phyloP scores from a whole-genome alignment of 2,888 invertebrate genomes.

The Ophion obscuratus region DNA sequence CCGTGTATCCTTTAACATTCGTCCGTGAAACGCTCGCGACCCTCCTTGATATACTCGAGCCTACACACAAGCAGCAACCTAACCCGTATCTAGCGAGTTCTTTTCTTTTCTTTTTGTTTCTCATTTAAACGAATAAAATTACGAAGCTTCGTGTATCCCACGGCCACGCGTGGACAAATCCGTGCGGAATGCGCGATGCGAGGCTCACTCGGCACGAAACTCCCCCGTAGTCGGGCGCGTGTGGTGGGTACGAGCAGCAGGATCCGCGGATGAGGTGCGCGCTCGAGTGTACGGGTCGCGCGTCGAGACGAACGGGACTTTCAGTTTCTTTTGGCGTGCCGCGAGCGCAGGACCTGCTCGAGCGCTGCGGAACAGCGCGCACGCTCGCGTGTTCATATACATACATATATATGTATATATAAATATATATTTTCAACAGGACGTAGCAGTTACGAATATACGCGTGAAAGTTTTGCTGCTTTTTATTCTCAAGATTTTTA shows the following conservation, averaged over 20 bases:
- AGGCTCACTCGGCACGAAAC: constrained; percentile 9
- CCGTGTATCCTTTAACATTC: no score
- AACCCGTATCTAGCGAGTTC: constrained; percentile 23
- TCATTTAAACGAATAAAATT: neutral
- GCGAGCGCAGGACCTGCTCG: constrained; percentile 76
- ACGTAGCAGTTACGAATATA: neutral
- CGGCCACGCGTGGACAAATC: neutral
- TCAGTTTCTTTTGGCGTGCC: constrained; percentile 82
- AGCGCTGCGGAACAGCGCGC: constrained; percentile 64
- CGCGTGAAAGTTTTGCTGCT: neutral
- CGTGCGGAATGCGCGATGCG: constrained; percentile 3
- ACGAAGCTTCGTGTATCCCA: neutral
- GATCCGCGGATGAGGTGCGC: constrained; percentile 19
- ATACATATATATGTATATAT: neutral
- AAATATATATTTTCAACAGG: neutral
- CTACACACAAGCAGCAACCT: neutral
- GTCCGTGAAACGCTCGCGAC: neutral
- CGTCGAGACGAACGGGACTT: constrained; percentile 77
- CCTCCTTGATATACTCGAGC: neutral
- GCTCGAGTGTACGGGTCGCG: constrained; percentile 25
- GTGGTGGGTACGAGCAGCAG: neutral
- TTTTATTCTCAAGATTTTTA: neutral
- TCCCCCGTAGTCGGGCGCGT: constrained; percentile 39
- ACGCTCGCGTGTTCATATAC: constrained; percentile 54
- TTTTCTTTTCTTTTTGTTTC: neutral